Conservation (phyloP, 2,797 vertebrate species). For the Dipus sagitta region DNA sequence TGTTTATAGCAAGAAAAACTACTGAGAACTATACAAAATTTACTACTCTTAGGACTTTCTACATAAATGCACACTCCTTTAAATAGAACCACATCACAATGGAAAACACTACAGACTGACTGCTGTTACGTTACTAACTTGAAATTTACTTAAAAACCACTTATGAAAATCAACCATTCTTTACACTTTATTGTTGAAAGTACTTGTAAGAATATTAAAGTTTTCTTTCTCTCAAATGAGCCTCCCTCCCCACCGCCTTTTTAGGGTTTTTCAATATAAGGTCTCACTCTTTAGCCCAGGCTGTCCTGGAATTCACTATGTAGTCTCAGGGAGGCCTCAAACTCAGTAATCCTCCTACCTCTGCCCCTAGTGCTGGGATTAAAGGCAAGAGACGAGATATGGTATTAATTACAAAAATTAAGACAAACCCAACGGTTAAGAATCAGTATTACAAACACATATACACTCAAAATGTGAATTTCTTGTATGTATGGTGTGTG, state of each 20-base stretch:
- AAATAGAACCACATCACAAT: neutral
- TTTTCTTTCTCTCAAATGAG: constrained; percentile 12
- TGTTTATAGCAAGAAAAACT: neutral
- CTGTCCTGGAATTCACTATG: too few relatives aligned
- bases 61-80: constrained; percentile 26
- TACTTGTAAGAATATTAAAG: neutral
- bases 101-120: neutral
- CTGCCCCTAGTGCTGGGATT: too few relatives aligned
- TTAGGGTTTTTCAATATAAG: too few relatives aligned
- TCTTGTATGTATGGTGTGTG: too few relatives aligned
- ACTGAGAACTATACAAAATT: neutral
- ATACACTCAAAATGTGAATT: constrained; percentile 20
- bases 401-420: constrained; percentile 49
- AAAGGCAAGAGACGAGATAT: neutral
- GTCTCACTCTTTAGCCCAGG: too few relatives aligned
- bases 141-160: neutral
- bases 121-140: neutral
- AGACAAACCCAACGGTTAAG: neutral
- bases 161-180: too few relatives aligned
- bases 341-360: too few relatives aligned
- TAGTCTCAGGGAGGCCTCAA: too few relatives aligned
- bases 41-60: constrained; percentile 1
- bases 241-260: too few relatives aligned
- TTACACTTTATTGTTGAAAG: neutral
- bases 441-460: neutral